Evolutionary conservation across 2,113 vertebrate genomes (phyloP), one percentile per base, ranked within the genome.

Genomic region (Cololabis saira): DNA sequence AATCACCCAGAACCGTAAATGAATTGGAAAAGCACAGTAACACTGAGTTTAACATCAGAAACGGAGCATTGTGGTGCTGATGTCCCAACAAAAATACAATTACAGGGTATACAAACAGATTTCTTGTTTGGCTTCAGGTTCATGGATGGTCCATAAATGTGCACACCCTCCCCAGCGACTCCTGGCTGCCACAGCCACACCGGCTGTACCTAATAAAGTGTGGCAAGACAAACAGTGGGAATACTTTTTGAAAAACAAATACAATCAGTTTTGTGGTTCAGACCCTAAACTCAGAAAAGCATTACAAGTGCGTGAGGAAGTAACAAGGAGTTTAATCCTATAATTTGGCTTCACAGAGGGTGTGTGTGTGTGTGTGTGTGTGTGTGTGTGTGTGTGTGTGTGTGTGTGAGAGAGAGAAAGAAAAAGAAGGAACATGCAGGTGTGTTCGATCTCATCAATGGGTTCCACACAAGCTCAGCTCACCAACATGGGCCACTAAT

Each of bases 271-370:
- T 2, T 52, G 17, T 42, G 37, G 12, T 61, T 11, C 56, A 60
- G 43, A 60, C 65, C 76, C 72, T n/a, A 6, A 53, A 22, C 67
- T 70, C 61, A 63, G 64, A 79, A 30, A 71, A 71, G 65, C 67
- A 71, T 47, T 48, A 66, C 63, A 64, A 65, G 80, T 78, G 24
- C 5, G 79, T 66, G 71, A 86, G 62, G 50, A 85, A 81, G 81
- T 89, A 83, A 82, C 86, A 82, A 84, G 81, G 55, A 52, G 15
- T 58, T 5, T 33, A 67, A 48, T 75, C 61, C 58, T 78, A 82
- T 80, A 70, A 84, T 81, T 65, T 71, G 71, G 70, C 78, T 76
- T 77, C 59, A 76, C 61, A 64, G 24, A 59, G 73, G 12, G 22
- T 13, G 15, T 47, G 22, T 66, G 10, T 59, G 80, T 40, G 71